These are phyloP conservation scores for Hecatera dysodea DNA, from an alignment of 2,888 invertebrate genomes.

Conservation along the genomic window DNA sequence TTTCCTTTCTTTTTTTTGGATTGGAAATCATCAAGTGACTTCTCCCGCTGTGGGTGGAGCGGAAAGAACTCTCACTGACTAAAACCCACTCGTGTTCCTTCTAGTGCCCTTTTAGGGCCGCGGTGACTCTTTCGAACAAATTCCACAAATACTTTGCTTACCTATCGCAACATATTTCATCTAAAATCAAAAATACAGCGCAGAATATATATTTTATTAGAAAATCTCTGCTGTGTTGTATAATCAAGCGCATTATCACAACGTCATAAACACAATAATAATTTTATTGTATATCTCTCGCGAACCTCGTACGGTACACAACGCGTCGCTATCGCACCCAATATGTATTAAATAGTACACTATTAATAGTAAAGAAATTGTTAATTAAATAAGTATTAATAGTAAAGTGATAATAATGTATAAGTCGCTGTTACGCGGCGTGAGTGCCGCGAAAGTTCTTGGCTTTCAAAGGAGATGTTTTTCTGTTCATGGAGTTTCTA, in stretches of 20 bases:
- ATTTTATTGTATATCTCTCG: conserved; percentile 70
- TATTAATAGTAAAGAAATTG: conserved; percentile 35
- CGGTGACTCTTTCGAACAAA: background rate
- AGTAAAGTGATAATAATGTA: conserved; percentile 73
- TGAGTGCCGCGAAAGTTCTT: conserved; percentile 66
- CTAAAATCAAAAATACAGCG: background rate
- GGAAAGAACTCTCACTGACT: too few relatives aligned
- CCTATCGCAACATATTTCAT: background rate
- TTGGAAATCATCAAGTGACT: too few relatives aligned
- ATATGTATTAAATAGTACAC: conserved; percentile 44
- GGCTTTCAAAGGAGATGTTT: conserved; percentile 74
- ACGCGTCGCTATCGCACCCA: conserved; percentile 65
- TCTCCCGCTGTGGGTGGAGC: too few relatives aligned
- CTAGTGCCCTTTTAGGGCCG: too few relatives aligned
- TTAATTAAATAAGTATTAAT: conserved; percentile 27
- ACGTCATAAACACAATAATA: conserved; percentile 67
- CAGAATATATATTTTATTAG: conserved; percentile 6
- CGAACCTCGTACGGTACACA: conserved; percentile 65
- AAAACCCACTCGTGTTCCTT: too few relatives aligned
- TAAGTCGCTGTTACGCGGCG: conserved; percentile 73
- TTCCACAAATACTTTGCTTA: background rate
- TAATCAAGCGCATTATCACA: conserved; percentile 72
- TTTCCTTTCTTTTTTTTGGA: too few relatives aligned
- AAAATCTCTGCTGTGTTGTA: conserved; percentile 57
- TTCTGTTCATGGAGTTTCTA: conserved; percentile 74